These are phyloP conservation scores for Elgaria multicarinata DNA, from an alignment of 2,113 vertebrate species.

Conservation along the genomic window DNA sequence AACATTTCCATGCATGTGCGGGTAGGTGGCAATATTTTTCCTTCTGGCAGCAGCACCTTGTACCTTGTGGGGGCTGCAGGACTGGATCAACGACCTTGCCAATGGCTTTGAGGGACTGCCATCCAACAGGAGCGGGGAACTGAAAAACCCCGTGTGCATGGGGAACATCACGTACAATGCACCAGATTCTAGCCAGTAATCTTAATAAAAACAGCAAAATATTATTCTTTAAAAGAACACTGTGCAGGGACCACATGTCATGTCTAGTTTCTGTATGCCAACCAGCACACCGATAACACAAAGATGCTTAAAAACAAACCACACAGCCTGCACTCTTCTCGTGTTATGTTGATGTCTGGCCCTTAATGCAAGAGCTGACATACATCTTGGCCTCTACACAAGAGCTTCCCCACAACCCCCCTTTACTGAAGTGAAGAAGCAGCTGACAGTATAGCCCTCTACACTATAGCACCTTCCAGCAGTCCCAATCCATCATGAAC, in stretches of 20 bases:
- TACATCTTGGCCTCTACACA: background rate
- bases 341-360: constrained; percentile 28
- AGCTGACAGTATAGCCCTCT: constrained; percentile 12
- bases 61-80: background rate
- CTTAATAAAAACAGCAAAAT: background rate
- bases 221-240: background rate
- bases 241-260: too few species aligned
- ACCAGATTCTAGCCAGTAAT: background rate
- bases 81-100: background rate
- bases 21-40: background rate
- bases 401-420: accelerated
- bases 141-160: background rate
- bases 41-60: background rate
- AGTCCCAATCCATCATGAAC: background rate
- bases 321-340: background rate
- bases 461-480: accelerated
- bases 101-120: background rate
- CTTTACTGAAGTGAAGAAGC: background rate
- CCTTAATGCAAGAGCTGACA: constrained; percentile 10
- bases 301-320: background rate
- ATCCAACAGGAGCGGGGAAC: background rate
- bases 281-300: background rate
- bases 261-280: background rate
- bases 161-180: background rate
- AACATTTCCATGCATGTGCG: background rate